phyloP scores from a whole-genome alignment of 2,113 vertebrate species.

The Phocoena sinus region DNA sequence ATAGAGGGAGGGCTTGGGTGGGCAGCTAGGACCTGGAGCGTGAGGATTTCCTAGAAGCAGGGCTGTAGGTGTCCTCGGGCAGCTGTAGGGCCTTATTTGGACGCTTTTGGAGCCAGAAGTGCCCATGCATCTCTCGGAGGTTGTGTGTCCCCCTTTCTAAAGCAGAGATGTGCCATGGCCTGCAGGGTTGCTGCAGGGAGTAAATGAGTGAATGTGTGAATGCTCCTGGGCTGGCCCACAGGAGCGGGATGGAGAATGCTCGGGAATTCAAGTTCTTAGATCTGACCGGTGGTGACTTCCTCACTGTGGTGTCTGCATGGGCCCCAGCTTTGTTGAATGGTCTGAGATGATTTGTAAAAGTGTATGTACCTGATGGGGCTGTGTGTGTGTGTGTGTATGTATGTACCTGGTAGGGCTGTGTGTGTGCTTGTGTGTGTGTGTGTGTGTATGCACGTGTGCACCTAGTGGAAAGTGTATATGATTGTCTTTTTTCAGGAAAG shows the following conservation, averaged over 20 bases:
- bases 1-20: not conserved
- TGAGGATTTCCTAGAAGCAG: not conserved
- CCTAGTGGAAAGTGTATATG: not conserved
- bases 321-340: too few relatives aligned
- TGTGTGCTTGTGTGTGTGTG: not conserved
- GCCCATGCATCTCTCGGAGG: not conserved
- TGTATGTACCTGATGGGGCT: not conserved
- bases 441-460: not conserved
- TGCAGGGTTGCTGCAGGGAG: not conserved
- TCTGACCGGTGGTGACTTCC: not conserved
- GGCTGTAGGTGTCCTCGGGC: not conserved
- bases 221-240: not conserved
- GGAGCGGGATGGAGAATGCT: not conserved
- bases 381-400: not conserved
- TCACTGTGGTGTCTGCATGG: not conserved
- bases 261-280: not conserved
- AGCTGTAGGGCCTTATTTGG: not conserved
- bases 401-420: not conserved
- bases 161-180: not conserved
- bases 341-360: not conserved
- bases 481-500: not conserved
- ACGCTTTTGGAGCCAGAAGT: not conserved
- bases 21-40: not conserved
- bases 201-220: fast-evolving
- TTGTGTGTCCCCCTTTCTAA: not conserved